Conservation (phyloP, 1,140 invertebrate species). For the Cyrtorhinus lividipennis region DNA sequence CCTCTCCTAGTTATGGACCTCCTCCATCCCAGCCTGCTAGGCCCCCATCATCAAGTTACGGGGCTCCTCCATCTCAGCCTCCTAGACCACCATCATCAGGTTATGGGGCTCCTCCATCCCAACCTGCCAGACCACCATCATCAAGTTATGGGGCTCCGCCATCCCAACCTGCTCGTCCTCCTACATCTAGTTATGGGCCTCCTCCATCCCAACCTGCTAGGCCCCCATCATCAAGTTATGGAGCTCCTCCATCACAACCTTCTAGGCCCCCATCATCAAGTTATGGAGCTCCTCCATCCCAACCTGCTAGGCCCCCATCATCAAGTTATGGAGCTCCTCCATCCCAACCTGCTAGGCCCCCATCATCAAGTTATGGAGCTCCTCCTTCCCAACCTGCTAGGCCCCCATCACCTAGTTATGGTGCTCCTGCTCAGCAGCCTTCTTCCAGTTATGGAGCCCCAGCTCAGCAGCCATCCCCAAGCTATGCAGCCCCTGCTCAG, state of each 20-base stretch:
- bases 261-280: conserved; percentile 11
- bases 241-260: background rate
- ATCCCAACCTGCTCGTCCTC: background rate
- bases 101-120: background rate
- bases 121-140: too few relatives aligned
- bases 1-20: background rate
- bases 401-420: background rate
- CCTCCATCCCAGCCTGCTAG: background rate
- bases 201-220: conserved; percentile 20
- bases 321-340: conserved; percentile 21
- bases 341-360: background rate
- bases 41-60: conserved; percentile 13
- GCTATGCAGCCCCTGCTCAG: background rate
- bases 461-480: background rate
- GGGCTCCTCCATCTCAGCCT: conserved; percentile 19
- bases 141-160: background rate
- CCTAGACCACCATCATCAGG: conserved; percentile 6
- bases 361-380: conserved; percentile 2
- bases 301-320: conserved; percentile 18
- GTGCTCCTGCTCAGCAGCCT: background rate
- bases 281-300: conserved; percentile 21
- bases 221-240: background rate
- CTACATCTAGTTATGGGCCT: conserved; percentile 21
- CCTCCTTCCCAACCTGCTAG: background rate
- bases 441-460: conserved; percentile 17